Percentiles rank a stretch among this genome's conserved stretches.
phyloP scores from a whole-genome alignment of 2,888 invertebrate genomes.

The Norana najaformis region DNA sequence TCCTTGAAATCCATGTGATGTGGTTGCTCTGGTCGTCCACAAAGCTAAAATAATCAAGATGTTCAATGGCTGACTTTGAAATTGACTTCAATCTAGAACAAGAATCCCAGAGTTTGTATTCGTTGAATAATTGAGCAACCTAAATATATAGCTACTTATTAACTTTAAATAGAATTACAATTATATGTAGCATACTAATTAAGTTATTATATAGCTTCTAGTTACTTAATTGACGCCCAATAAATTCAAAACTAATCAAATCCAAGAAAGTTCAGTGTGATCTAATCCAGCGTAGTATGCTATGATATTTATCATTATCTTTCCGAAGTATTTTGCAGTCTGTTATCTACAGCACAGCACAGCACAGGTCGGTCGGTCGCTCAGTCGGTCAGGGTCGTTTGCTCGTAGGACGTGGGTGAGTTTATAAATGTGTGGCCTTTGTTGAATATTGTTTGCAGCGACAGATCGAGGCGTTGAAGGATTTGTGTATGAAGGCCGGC shows the following conservation, averaged over 20 bases:
- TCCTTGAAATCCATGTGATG: no score
- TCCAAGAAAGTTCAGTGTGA: background rate
- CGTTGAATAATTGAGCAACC: no score
- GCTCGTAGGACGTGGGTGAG: no score
- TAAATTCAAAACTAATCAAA: background rate
- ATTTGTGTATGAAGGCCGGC: conserved; percentile 44
- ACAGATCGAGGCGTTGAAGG: conserved; percentile 44
- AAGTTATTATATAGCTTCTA: background rate
- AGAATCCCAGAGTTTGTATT: no score
- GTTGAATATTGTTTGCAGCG: conserved; percentile 33
- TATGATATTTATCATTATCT: background rate
- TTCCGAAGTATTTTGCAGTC: background rate
- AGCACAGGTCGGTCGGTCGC: no score
- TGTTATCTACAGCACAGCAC: no score
- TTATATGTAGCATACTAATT: background rate
- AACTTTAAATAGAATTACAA: background rate
- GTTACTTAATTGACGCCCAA: background rate
- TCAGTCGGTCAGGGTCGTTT: no score
- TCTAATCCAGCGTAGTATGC: background rate
- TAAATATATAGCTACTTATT: background rate
- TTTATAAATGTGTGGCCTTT: background rate
- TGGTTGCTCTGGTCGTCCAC: no score
- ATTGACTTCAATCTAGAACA: no score
- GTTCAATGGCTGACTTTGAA: no score
- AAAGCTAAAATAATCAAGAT: no score